Conservation (phyloP, 2,888 invertebrate species). For the Tinea pellionella region DNA sequence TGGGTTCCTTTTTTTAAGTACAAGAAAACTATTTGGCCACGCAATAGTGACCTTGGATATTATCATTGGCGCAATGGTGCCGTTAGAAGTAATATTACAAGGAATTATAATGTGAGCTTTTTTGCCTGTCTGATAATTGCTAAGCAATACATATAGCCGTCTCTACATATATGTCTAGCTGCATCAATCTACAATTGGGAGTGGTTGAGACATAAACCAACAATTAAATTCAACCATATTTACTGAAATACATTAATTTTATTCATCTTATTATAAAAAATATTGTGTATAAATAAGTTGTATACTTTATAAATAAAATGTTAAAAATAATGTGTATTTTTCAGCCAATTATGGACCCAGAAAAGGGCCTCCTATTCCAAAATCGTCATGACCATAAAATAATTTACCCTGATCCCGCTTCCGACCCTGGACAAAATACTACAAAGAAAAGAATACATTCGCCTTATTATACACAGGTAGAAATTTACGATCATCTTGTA, state of each 20-base stretch:
- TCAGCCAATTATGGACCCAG: constrained; percentile 76
- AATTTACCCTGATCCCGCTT: constrained; percentile 76
- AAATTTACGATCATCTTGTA: constrained; percentile 84
- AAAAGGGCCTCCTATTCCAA: constrained; percentile 80
- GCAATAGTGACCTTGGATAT: constrained; percentile 77
- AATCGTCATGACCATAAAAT: constrained; percentile 83
- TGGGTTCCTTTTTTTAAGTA: constrained; percentile 81
- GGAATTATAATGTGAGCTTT: constrained; percentile 76
- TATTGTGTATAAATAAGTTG: too few species aligned
- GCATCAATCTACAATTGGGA: too few species aligned
- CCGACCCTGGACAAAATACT: constrained; percentile 75
- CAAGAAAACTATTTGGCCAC: constrained; percentile 73
- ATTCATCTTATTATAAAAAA: too few species aligned
- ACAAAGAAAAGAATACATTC: constrained; percentile 73
- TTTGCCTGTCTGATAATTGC: too few species aligned
- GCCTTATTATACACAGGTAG: constrained; percentile 76
- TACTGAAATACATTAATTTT: too few species aligned
- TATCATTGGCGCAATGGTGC: constrained; percentile 82
- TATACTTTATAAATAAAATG: too few species aligned
- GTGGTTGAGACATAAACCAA: too few species aligned
- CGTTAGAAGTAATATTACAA: constrained; percentile 76
- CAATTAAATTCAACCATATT: too few species aligned
- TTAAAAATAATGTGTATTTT: too few species aligned
- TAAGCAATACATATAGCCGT: too few species aligned
- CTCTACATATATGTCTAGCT: too few species aligned